Conservation (phyloP, 2,797 vertebrate genomes). For the Phalloptychus januarius region DNA sequence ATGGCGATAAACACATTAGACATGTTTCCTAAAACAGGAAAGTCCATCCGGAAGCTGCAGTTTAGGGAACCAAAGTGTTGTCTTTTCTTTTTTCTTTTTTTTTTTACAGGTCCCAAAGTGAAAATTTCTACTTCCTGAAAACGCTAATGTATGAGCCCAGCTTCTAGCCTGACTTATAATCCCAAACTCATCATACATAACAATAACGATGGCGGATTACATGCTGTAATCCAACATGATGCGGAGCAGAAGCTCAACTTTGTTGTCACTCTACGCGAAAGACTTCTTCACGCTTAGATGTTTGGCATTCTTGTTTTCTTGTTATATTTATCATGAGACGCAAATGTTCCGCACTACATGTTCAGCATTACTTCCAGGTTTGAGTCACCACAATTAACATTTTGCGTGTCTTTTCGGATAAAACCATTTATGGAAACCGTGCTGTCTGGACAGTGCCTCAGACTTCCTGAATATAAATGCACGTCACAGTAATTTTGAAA, state of each 20-base stretch:
- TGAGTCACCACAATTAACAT: not conserved
- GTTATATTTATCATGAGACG: not conserved
- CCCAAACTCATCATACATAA: not conserved
- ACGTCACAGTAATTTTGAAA: not conserved
- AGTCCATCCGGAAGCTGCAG: not conserved
- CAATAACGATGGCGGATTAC: too few relatives aligned
- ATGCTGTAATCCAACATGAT: too few relatives aligned
- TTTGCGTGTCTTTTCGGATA: not conserved
- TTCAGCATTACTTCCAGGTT: not conserved
- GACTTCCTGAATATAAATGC: too few relatives aligned
- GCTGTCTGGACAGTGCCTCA: too few relatives aligned
- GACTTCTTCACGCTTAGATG: not conserved
- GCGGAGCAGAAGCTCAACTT: not conserved
- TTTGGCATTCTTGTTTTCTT: not conserved
- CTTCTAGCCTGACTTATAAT: not conserved
- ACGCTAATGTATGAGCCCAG: not conserved
- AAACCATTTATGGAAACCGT: too few relatives aligned
- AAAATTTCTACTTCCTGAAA: not conserved
- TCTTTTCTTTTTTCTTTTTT: too few relatives aligned
- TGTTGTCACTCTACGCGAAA: not conserved
- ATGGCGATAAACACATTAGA: not conserved
- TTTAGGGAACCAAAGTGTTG: not conserved
- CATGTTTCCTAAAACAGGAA: not conserved
- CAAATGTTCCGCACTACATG: not conserved
- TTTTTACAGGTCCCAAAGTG: not conserved